These are phyloP conservation scores for Lasius fuliginosus DNA, from an alignment of 2,888 invertebrate species.

Conservation along the genomic window DNA sequence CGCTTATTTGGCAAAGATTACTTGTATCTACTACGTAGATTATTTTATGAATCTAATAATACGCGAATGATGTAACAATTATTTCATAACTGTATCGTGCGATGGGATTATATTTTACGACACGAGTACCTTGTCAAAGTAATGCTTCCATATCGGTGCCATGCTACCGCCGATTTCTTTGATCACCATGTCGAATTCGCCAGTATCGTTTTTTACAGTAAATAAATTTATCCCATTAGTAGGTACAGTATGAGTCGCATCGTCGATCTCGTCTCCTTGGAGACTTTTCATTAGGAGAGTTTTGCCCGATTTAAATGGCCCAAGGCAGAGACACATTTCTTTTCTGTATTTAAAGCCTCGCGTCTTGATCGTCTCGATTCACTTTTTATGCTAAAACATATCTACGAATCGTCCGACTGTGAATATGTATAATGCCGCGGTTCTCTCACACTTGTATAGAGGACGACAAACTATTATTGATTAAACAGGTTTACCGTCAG, in stretches of 20 bases:
- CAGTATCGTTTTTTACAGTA: constrained; percentile 88
- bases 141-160: constrained; percentile 94
- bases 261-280: constrained; percentile 91
- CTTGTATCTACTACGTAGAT: constrained; percentile 95
- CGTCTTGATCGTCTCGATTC: not conserved
- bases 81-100: constrained; percentile 12
- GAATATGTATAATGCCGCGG: not conserved
- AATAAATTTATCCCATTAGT: constrained; percentile 94
- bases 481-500: constrained; percentile 60
- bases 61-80: not conserved
- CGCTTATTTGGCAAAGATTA: constrained; percentile 95
- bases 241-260: constrained; percentile 92
- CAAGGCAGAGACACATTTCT: constrained; percentile 90
- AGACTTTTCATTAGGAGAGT: constrained; percentile 92
- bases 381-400: constrained; percentile 4
- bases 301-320: constrained; percentile 94
- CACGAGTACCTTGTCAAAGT: constrained; percentile 88
- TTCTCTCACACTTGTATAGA: not conserved
- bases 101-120: not conserved
- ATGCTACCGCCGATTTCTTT: constrained; percentile 94
- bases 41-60: constrained; percentile 86
- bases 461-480: constrained; percentile 56
- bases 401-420: not conserved
- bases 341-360: constrained; percentile 3
- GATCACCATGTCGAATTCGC: constrained; percentile 88